A percentile compares a stretch with the other conserved stretches of the same genome.
These are phyloP conservation scores for Pseudorectes ferrugineus DNA, from an alignment of 2,113 vertebrate genomes.

Conservation along the genomic window DNA sequence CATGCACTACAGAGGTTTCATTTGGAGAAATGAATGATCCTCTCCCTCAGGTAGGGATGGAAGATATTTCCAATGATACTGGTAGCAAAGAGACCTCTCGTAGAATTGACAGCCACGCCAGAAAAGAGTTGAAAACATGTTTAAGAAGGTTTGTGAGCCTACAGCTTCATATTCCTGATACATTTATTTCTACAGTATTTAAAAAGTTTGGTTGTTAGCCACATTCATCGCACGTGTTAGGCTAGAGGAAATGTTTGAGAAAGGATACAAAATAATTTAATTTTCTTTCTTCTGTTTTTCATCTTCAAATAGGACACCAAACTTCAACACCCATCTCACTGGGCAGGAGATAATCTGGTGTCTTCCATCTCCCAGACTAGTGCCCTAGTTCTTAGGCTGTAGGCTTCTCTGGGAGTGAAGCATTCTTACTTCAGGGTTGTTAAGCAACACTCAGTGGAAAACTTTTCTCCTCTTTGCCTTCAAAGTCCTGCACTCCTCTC, in stretches of 20 bases:
- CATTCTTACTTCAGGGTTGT: neutral
- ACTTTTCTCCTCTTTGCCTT: neutral
- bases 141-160: neutral
- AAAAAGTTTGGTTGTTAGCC: neutral
- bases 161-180: neutral
- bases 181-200: neutral
- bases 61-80: neutral
- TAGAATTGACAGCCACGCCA: neutral
- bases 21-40: neutral
- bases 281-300: neutral
- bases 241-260: neutral
- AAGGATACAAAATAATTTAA: neutral
- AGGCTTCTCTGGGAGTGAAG: neutral
- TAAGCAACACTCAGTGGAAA: neutral
- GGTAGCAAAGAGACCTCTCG: neutral
- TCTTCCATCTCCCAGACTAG: neutral
- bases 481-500: neutral
- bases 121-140: neutral
- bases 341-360: neutral
- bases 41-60: neutral
- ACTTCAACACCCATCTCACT: neutral
- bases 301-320: neutral
- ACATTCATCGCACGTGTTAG: neutral
- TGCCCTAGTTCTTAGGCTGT: neutral
- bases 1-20: neutral